Percentiles rank a stretch among this genome's conserved stretches.
Evolutionary conservation across 2,113 vertebrate genomes (phyloP).

Genomic region (Leptosomus discolor): DNA sequence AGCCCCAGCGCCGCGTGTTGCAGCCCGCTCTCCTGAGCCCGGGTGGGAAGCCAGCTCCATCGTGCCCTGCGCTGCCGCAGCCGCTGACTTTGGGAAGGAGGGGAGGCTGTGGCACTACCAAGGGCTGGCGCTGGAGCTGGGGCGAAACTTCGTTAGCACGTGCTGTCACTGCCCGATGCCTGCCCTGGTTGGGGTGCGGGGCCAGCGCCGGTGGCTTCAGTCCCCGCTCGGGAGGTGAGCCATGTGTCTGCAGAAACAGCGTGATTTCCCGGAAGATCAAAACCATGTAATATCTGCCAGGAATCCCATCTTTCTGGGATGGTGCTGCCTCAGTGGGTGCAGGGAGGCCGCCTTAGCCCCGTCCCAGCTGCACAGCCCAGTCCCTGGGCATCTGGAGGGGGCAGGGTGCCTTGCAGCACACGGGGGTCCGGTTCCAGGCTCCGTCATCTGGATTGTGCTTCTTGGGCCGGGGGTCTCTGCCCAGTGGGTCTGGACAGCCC

Average conservation of each 20-base stretch:
- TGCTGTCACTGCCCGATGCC: rapidly evolving
- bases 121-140: neutral
- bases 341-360: neutral
- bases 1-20: rapidly evolving
- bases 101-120: neutral
- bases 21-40: neutral
- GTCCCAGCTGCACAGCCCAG: neutral
- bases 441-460: neutral
- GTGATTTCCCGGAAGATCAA: neutral
- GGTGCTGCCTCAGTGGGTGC: rapidly evolving
- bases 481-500: neutral
- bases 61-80: neutral
- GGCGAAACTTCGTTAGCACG: rapidly evolving
- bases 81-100: neutral
- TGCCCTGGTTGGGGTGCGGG: neutral
- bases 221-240: rapidly evolving
- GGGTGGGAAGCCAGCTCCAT: too few relatives aligned
- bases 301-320: neutral
- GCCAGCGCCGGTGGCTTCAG: rapidly evolving
- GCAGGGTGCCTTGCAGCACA: neutral
- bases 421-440: rapidly evolving
- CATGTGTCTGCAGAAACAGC: rapidly evolving
- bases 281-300: neutral
- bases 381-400: neutral
- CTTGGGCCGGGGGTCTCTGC: neutral